Evolutionary conservation across 2,888 invertebrate species (phyloP), one percentile per base, ranked within the genome.

Genomic region (Eucera pruinosa): DNA sequence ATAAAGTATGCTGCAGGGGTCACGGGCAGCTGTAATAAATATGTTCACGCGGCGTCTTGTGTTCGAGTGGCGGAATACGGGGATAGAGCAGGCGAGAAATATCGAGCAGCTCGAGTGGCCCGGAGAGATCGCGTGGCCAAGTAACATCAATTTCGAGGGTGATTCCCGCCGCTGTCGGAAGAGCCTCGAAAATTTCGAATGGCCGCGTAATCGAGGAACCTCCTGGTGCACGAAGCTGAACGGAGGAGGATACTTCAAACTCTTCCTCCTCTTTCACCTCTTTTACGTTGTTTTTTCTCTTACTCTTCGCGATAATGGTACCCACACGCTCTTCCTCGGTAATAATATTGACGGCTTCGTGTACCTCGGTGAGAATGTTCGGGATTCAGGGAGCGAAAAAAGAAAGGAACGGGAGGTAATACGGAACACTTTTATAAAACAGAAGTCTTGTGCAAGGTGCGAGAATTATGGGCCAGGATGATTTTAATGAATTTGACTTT

Each of bases 311-410:
- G 80, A 78, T 83, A 83, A 83, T 83, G 72, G 72, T 83, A 81
- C 80, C 74, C 72, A 76, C 80, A 80, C 83, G 76, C 64, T 75
- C 75, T 78, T 72, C 45, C 80, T 75, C 64, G 75, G 79, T 84
- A 82, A 80, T 83, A 82, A 84, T 83, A 84, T 84, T 80, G 82
- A 86, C 83, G 81, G 78, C 71, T 76, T 78, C 66, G 72, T 77
- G 72, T 78, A 78, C 60, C 33, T 36, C 13, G 15, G 36, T 50
- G 71, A 47, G 67, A 67, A 60, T 67, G 57, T 66, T 69, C 62
- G 54, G 25, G 66, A 18, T 30, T 43, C 25, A 13, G 43, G 47
- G n/a, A n/a, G n/a, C n/a, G n/a, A n/a, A n/a, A n/a, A 6, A n/a
- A 25, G 6, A 23, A 25, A 23, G 23, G 23, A 2, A 5, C 2